Base-by-base conservation (phyloP, 37 sponge, comb jelly and placozoan genomes). In the Axinella damicornis region DNA sequence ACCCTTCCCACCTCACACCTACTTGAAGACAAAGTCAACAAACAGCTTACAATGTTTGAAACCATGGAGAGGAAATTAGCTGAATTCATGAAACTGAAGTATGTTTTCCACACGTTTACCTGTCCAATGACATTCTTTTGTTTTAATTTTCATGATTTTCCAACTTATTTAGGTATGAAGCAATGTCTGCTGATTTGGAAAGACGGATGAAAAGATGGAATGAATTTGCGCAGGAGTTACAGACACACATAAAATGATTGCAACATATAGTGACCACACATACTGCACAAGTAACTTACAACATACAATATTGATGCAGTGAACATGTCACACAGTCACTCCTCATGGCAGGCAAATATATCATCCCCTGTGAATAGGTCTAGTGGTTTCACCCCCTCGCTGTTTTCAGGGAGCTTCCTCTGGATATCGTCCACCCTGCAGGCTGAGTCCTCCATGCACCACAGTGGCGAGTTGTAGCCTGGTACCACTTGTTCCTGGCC, bases 341-440 rank as follows among this genome's bases (percentile, higher is more conserved):
- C 71, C 58, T 89, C 90, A 22, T 78, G 65, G 13, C 74, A 63
- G 41, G 41, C 85, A 85, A 90, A 90, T 60, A 90, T 90, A 19
- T 90, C 85, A 57, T 84, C 68, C 0, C 80, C 90, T n/a, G 31
- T 32, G 58, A 90, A 90, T 31, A 90, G 53, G 5, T 90, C 81
- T 24, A 90, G 78, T 30, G 38, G 57, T 71, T 84, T 79, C 0
- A 67, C 61, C 59, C 41, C 22, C 22, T 76, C 83, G 4, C 37
- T 77, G 40, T 53, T 69, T n/a, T 28, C 54, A 24, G 87, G 67
- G 5, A 85, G 60, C 0, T 65, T 56, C 55, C 39, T 41, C 36
- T 24, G 19, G 67, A 34, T 34, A 16, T 66, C 67, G 2, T 25
- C 30, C 27, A 25, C 18, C 22, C 53, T n/a, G n/a, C n/a, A n/a